Conservation (phyloP, 2,797 vertebrate genomes). For the Rhynchotus rufescens region DNA sequence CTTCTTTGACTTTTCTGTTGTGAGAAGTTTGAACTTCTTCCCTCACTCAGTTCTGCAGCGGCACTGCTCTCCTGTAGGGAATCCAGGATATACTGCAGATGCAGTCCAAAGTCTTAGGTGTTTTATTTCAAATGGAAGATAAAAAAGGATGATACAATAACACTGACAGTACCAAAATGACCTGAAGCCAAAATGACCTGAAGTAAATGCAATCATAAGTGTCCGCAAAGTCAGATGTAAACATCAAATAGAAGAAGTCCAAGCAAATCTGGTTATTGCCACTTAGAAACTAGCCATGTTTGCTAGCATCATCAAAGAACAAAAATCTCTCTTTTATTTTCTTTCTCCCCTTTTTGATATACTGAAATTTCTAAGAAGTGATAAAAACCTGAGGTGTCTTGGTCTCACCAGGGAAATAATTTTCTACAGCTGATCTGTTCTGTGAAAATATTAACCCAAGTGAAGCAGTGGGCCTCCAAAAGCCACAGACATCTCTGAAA, state of each 20-base stretch:
- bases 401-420: constrained; percentile 13
- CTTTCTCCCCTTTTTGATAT: not conserved
- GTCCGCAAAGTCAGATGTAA: not conserved
- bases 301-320: not conserved
- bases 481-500: not conserved
- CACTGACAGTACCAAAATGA: constrained; percentile 6
- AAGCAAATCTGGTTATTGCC: not conserved
- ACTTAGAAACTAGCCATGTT: not conserved
- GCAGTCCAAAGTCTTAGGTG: fast-evolving
- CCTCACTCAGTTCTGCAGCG: not conserved
- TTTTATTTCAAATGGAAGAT: not conserved
- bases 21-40: not conserved
- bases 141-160: not conserved
- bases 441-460: not conserved
- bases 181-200: constrained; percentile 8
- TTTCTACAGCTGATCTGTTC: not conserved
- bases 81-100: not conserved
- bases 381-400: not conserved
- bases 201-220: constrained; percentile 3
- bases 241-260: not conserved
- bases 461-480: not conserved
- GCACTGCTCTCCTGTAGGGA: not conserved
- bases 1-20: not conserved
- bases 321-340: not conserved
- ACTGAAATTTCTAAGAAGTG: not conserved